Percentiles rank a stretch among this genome's conserved stretches.
phyloP scores from a whole-genome alignment of 2,888 invertebrate species.

The Leucophenga maculata region DNA sequence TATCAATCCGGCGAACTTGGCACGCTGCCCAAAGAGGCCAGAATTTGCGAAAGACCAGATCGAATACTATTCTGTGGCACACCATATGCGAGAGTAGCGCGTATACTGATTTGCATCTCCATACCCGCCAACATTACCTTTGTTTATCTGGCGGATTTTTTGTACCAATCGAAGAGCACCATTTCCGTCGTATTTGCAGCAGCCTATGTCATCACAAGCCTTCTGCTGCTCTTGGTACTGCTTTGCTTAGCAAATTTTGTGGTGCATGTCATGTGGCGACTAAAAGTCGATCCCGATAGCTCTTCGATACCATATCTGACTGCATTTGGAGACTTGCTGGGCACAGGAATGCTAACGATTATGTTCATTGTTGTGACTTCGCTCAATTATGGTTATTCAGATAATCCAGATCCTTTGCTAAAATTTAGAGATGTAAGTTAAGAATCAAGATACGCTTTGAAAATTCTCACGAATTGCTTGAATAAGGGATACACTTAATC shows the following conservation, averaged over 20 bases:
- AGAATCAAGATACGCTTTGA: too few relatives aligned
- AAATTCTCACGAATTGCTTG: too few relatives aligned
- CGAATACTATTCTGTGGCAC: conserved; percentile 32
- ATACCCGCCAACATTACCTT: conserved; percentile 33
- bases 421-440: too few relatives aligned
- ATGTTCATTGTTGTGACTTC: conserved; percentile 36
- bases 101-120: conserved; percentile 38
- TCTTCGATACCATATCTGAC: conserved; percentile 45
- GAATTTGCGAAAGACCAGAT: conserved; percentile 34
- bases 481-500: too few relatives aligned
- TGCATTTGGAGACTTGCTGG: conserved; percentile 39
- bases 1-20: conserved; percentile 29
- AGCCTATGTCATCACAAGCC: conserved; percentile 30
- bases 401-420: too few relatives aligned
- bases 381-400: too few relatives aligned
- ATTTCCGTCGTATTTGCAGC: conserved; percentile 27
- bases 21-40: conserved; percentile 29
- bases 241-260: conserved; percentile 34
- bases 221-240: conserved; percentile 39
- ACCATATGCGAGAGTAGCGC: conserved; percentile 39
- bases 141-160: conserved; percentile 35
- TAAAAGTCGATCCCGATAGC: conserved; percentile 43
- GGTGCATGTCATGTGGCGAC: conserved; percentile 41
- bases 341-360: conserved; percentile 35
- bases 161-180: conserved; percentile 11